Conservation (phyloP, 1,140 invertebrate species). For the Orius insidiosus region DNA sequence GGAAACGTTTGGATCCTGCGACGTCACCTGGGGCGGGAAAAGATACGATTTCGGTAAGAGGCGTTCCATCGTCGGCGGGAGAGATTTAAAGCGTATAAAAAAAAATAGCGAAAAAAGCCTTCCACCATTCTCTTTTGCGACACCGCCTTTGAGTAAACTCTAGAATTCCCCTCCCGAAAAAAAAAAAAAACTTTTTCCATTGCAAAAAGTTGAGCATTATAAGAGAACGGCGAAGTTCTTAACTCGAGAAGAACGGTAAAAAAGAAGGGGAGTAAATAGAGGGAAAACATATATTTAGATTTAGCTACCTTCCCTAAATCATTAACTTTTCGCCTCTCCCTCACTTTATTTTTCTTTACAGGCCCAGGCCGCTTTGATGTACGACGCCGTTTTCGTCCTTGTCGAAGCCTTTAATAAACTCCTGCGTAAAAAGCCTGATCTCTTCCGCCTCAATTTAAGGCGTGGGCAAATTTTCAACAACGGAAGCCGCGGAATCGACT, state of each 20-base stretch:
- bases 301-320: conserved; percentile 5
- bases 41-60: conserved; percentile 64
- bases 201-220: too few species aligned
- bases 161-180: too few species aligned
- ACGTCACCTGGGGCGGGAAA: conserved; percentile 42
- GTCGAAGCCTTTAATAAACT: conserved; percentile 79
- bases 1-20: conserved; percentile 38
- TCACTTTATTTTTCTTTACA: conserved; percentile 23
- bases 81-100: too few species aligned
- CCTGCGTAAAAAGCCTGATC: conserved; percentile 60
- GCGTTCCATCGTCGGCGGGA: too few species aligned
- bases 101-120: too few species aligned
- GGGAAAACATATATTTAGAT: too few species aligned
- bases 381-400: conserved; percentile 77
- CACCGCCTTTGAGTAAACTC: too few species aligned
- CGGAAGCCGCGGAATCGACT: conserved; percentile 53
- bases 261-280: too few species aligned
- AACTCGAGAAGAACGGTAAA: too few species aligned
- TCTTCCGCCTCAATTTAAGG: conserved; percentile 45
- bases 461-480: conserved; percentile 36
- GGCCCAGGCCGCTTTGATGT: conserved; percentile 80
- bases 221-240: too few species aligned
- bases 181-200: too few species aligned
- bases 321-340: conserved; percentile 9
- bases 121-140: too few species aligned